Evolutionary conservation across 2,113 vertebrate genomes (phyloP).

Genomic region (Odocoileus virginianus): DNA sequence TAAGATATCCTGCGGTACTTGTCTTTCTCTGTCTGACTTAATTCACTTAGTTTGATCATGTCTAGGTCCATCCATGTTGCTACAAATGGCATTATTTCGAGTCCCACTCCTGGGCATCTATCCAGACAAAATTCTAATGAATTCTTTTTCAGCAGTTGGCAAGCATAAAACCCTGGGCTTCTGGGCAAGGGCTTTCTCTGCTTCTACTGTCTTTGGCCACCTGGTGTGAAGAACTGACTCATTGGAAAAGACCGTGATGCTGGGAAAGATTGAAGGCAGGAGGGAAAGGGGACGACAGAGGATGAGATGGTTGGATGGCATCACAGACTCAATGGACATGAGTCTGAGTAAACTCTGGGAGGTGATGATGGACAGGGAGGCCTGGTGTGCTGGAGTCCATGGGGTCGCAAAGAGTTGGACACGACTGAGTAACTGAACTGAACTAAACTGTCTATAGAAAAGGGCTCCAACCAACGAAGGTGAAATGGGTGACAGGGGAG

Average conservation of each 20-base stretch:
- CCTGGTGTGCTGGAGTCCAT: not conserved
- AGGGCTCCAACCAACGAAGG: not conserved
- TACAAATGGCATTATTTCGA: not conserved
- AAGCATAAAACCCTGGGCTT: not conserved
- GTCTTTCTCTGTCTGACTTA: not conserved
- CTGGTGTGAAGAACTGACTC: not conserved
- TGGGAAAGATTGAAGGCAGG: not conserved
- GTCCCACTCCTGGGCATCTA: not conserved
- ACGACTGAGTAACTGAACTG: not conserved
- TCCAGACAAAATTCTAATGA: not conserved
- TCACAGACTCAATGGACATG: rapidly evolving
- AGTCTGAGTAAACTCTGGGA: not conserved
- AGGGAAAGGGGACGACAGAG: not conserved
- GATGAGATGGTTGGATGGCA: not conserved
- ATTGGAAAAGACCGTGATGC: not conserved
- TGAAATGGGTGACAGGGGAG: not conserved
- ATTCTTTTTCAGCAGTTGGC: not conserved
- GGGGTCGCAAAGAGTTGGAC: rapidly evolving
- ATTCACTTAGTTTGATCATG: not conserved
- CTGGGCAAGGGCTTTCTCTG: not conserved
- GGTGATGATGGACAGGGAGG: not conserved
- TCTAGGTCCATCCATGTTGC: not conserved
- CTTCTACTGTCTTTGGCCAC: not conserved
- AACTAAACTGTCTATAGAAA: not conserved
- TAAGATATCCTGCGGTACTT: not conserved